phyloP scores from a whole-genome alignment of 1,140 invertebrate species.

The Aphidius gifuensis region DNA sequence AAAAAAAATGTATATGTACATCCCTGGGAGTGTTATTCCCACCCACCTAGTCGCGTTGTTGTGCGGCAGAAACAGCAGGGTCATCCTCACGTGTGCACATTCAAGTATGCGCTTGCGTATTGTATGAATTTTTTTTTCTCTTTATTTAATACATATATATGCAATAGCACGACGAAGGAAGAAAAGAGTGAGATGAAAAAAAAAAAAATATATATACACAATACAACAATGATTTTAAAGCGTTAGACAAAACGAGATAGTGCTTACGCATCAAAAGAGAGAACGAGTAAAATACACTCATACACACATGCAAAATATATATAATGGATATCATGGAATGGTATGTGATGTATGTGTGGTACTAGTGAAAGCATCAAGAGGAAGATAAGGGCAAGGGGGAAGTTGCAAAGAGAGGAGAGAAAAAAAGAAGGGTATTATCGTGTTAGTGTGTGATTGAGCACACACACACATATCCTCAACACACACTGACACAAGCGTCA shows the following conservation, averaged over 20 bases:
- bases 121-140: not conserved
- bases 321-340: too few relatives aligned
- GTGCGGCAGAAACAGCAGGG: conserved; percentile 25
- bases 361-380: too few relatives aligned
- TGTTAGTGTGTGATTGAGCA: not conserved
- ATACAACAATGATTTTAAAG: not conserved
- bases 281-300: not conserved
- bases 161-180: conserved; percentile 1
- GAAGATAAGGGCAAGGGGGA: too few relatives aligned
- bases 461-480: not conserved
- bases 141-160: not conserved
- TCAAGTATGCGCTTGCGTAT: conserved; percentile 8
- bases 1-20: conserved; percentile 21
- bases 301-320: not conserved
- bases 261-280: conserved; percentile 15
- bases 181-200: not conserved
- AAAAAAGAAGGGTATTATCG: not conserved
- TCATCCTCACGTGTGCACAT: conserved; percentile 21
- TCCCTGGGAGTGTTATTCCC: conserved; percentile 26
- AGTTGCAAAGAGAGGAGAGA: too few relatives aligned
- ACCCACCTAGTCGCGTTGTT: conserved; percentile 17
- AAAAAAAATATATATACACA: not conserved
- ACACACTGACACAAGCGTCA: not conserved
- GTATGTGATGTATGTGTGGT: too few relatives aligned
- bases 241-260: not conserved